A percentile compares a stretch with the other conserved stretches of the same genome.
phyloP scores from a whole-genome alignment of 2,113 vertebrate species.

The Varanus komodoensis region DNA sequence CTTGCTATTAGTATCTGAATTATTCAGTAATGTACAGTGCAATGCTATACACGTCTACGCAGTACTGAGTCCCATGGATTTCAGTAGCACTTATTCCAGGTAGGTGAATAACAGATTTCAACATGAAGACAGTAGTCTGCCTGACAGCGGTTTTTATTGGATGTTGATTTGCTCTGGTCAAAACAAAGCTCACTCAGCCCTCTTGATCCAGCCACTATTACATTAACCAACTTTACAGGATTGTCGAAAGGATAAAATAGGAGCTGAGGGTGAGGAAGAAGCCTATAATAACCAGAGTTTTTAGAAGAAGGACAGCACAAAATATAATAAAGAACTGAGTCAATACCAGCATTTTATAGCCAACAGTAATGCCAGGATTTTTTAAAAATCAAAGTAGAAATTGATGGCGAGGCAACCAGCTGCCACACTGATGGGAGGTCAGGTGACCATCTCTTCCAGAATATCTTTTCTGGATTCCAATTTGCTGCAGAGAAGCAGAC shows the following conservation, averaged over 20 bases:
- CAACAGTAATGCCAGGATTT: rapidly evolving
- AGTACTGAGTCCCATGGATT: too few relatives aligned
- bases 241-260: neutral
- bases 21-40: neutral
- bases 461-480: neutral
- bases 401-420: neutral
- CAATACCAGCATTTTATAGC: neutral
- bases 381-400: neutral
- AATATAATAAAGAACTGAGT: neutral
- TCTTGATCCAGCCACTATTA: neutral
- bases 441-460: neutral
- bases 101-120: too few relatives aligned
- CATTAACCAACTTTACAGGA: neutral
- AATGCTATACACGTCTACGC: neutral
- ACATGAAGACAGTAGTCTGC: rapidly evolving
- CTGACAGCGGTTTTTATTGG: neutral
- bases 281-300: too few relatives aligned
- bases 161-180: neutral
- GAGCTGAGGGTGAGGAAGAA: neutral
- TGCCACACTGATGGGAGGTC: neutral
- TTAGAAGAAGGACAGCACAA: neutral
- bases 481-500: constrained; percentile 9
- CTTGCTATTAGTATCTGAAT: rapidly evolving
- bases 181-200: neutral
- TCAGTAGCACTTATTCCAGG: neutral